Base-by-base conservation (phyloP, 2,797 vertebrate species). In the Pseudopleuronectes americanus region DNA sequence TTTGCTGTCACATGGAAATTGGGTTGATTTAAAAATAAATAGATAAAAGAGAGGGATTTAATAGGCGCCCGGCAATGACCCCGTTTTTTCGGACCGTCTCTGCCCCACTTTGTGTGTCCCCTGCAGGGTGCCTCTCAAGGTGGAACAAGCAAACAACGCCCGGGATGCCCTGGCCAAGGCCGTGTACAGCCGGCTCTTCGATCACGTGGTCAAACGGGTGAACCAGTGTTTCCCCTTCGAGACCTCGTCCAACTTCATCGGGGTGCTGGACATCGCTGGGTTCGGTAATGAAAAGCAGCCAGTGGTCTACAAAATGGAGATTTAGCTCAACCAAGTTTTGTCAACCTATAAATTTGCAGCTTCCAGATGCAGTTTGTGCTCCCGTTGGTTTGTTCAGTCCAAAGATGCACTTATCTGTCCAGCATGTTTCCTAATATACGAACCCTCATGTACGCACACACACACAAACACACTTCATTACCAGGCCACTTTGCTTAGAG, bases 151-250 rank as follows among this genome's bases (percentile, higher is more conserved):
- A 17, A 99, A 98, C 93, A 99, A 96, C 68, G 98, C 97, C 24
- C 96, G 98, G 0, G 98, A 99, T 83, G 98, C 98, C 49, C 92
- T 99, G 90, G 98, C 98, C 81, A 99, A 99, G 92, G 96, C 96
- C 0, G 95, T 99, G 36, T 99, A 99, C 71, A 98, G 98, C 90
- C 95, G 96, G 52, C 96, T 99, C 61, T 99, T 99, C 55, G 98
- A 99, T 89, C 98, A 99, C 0, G 98, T 99, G 84, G 98, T 99
- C n/a, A 97, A 96, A 77, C 94, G 98, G 62, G 98, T 99, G 54
- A 99, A 99, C 90, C 96, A 96, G 68, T 99, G 98, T 85, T 99
- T 99, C 84, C 98, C 98, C 31, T 99, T 99, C 75, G 89, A 97
- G 88, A 94, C 92, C 0, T 99, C 98, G 12, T 94, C 95, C 56